Conservation (phyloP, 2,113 vertebrate species). For the Lota lota region DNA sequence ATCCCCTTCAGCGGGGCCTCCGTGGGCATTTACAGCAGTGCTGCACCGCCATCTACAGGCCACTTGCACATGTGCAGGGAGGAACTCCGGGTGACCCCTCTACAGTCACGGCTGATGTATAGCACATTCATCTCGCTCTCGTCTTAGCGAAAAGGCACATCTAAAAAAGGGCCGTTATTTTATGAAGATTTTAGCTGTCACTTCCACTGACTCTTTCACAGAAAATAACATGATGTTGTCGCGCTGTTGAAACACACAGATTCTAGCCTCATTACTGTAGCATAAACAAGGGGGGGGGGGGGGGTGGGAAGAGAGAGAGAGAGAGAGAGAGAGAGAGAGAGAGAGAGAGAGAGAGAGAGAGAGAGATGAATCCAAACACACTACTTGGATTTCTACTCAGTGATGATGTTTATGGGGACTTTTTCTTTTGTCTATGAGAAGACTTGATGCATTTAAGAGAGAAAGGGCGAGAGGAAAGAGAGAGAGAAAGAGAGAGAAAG, state of each 20-base stretch:
- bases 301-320: conserved; percentile 31
- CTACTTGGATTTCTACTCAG: conserved; percentile 57
- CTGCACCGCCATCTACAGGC: conserved; percentile 77
- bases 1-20: conserved; percentile 21
- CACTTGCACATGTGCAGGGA: conserved; percentile 40
- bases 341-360: conserved; percentile 23
- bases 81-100: conserved; percentile 79
- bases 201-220: conserved; percentile 46
- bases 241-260: conserved; percentile 65
- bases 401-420: conserved; percentile 62
- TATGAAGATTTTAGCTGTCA: conserved; percentile 74
- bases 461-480: conserved; percentile 35
- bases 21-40: conserved; percentile 52
- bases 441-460: too few species aligned
- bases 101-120: conserved; percentile 71
- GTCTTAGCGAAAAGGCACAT: conserved; percentile 69
- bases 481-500: too few species aligned
- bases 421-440: conserved; percentile 17
- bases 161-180: conserved; percentile 65
- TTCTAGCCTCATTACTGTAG: conserved; percentile 72
- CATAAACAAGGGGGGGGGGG: conserved; percentile 67
- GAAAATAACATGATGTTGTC: conserved; percentile 62
- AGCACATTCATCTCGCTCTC: conserved; percentile 66
- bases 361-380: conserved; percentile 35
- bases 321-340: conserved; percentile 16